phyloP scores from a whole-genome alignment of 2,888 invertebrate species.

The Apocheima hispidaria region DNA sequence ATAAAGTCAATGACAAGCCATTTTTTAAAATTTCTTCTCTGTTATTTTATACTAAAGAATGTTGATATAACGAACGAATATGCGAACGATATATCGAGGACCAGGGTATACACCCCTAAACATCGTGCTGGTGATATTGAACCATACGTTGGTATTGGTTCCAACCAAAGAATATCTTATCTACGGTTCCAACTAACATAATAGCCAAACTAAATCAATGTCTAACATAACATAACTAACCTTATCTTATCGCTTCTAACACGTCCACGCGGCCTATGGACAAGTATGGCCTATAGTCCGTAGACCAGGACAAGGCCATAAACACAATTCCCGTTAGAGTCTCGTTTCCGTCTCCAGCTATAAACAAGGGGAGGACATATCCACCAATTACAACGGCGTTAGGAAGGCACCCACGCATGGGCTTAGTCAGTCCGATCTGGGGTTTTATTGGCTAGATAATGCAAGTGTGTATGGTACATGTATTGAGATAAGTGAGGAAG shows the following conservation, averaged over 20 bases:
- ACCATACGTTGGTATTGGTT: no score
- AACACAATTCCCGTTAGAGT: conserved; percentile 29
- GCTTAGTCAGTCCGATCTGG: conserved; percentile 26
- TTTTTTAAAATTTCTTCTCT: no score
- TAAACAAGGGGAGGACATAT: conserved; percentile 36
- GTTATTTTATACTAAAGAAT: no score
- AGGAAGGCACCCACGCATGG: conserved; percentile 37
- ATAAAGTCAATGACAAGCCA: no score
- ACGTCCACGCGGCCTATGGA: conserved; percentile 12
- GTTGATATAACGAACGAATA: no score
- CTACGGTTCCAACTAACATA: background rate
- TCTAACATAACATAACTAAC: conserved; percentile 21
- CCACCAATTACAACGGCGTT: conserved; percentile 46
- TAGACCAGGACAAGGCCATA: conserved; percentile 21
- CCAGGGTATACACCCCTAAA: no score
- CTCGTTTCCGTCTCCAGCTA: conserved; percentile 18
- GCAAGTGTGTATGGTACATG: conserved; percentile 3
- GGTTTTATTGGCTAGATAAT: conserved; percentile 27
- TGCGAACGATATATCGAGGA: no score
- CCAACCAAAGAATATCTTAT: no score
- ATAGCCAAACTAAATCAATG: conserved; percentile 15
- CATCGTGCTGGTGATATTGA: no score
- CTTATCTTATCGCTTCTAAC: conserved; percentile 26
- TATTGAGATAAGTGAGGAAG: background rate
- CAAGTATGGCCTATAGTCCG: conserved; percentile 17